These are phyloP conservation scores for Microcaecilia unicolor DNA, from an alignment of 2,797 vertebrate species.

Conservation along the genomic window DNA sequence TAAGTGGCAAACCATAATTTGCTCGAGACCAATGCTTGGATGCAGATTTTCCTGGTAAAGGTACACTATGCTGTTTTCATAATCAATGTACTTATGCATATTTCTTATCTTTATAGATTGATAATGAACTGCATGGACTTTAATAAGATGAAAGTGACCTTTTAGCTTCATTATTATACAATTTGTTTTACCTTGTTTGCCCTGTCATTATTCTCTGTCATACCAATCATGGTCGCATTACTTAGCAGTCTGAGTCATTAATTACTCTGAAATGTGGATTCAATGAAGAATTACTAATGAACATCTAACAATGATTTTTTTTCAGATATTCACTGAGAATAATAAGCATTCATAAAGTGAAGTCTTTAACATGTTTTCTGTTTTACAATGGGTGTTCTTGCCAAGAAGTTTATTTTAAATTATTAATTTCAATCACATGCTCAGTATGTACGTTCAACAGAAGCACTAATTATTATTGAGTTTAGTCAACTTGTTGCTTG, in stretches of 20 bases:
- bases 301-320: no score
- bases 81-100: not conserved
- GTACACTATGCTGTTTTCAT: not conserved
- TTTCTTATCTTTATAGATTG: not conserved
- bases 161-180: constrained; percentile 2
- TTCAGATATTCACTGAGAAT: no score
- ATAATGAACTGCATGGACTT: not conserved
- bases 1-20: constrained; percentile 9
- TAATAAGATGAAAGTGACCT: not conserved
- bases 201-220: not conserved
- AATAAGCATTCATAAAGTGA: no score
- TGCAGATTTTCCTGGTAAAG: not conserved
- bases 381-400: no score
- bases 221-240: not conserved
- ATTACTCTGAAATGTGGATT: not conserved
- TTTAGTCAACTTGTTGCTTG: no score
- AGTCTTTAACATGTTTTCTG: no score
- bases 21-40: constrained; percentile 3
- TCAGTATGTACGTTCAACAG: no score
- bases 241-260: not conserved
- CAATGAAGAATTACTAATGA: not conserved
- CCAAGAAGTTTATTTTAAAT: no score
- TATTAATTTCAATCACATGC: no score
- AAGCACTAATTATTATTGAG: no score
- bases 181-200: constrained; percentile 6